Evolutionary conservation across 2,797 vertebrate species (phyloP).

Genomic region (Propithecus deckenii): DNA sequence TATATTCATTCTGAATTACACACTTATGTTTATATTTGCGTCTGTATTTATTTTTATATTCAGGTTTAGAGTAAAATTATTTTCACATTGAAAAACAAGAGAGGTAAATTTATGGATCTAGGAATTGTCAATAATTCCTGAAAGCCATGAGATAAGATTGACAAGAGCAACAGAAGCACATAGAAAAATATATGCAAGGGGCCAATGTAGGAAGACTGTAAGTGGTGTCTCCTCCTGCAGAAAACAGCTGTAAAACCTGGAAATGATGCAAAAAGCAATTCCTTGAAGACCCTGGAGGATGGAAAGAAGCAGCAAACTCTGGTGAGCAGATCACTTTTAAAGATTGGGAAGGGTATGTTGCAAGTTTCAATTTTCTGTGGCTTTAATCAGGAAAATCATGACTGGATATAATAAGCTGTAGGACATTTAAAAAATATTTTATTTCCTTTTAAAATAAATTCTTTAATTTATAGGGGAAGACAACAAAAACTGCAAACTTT

Average conservation of each 20-base stretch:
- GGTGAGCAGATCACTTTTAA: neutral
- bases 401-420: neutral
- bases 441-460: neutral
- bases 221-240: neutral
- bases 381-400: neutral
- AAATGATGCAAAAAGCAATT: neutral
- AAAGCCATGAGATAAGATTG: neutral
- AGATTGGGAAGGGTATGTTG: neutral
- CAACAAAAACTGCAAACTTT: neutral
- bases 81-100: neutral
- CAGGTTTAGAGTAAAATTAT: neutral
- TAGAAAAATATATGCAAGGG: neutral
- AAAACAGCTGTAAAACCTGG: neutral
- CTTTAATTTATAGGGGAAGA: neutral
- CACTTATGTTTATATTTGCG: neutral
- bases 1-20: neutral
- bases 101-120: neutral
- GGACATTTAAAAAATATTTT: neutral
- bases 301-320: neutral
- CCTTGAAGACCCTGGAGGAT: neutral
- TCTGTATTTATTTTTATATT: neutral
- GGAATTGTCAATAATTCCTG: neutral
- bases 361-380: neutral
- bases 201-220: neutral
- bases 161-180: neutral